Evolutionary conservation across 2,888 invertebrate genomes (phyloP).

Genomic region (Itoplectis maculator): DNA sequence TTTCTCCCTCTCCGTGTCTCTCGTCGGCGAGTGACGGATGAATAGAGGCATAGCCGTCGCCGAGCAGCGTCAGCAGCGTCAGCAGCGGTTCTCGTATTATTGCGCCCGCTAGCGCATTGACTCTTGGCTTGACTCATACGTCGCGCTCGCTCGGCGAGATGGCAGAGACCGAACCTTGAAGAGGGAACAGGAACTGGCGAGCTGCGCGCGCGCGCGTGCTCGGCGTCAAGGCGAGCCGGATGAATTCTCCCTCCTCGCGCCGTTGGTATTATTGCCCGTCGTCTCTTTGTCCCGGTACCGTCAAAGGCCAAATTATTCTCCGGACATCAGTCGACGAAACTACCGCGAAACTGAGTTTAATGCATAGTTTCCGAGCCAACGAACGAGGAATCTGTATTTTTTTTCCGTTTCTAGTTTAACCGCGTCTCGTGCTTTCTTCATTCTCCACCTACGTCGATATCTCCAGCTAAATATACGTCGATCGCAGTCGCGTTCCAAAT

Average conservation of each 20-base stretch:
- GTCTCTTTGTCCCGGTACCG: constrained; percentile 52
- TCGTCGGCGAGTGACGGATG: constrained; percentile 52
- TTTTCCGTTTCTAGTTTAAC: not conserved
- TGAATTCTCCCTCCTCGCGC: constrained; percentile 64
- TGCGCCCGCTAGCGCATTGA: constrained; percentile 71
- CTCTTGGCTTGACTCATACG: constrained; percentile 71
- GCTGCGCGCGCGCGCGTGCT: constrained; percentile 63
- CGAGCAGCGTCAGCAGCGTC: constrained; percentile 20
- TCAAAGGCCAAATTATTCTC: constrained; percentile 11
- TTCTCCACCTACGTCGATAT: constrained; percentile 1
- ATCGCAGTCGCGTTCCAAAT: not conserved
- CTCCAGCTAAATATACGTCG: not conserved
- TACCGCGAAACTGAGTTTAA: not conserved
- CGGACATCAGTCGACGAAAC: not conserved
- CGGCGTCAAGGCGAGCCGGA: constrained; percentile 76
- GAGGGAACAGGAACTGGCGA: constrained; percentile 78
- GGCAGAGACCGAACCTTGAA: constrained; percentile 73
- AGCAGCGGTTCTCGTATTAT: constrained; percentile 42
- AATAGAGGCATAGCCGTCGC: constrained; percentile 41
- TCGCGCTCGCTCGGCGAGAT: constrained; percentile 46
- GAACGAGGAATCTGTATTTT: not conserved
- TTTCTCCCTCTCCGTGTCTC: constrained; percentile 19
- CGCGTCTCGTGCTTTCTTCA: not conserved
- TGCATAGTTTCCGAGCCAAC: not conserved
- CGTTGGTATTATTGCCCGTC: constrained; percentile 43